These are phyloP conservation scores for Dicaeum eximium DNA, from an alignment of 2,113 vertebrate genomes.

Conservation along the genomic window DNA sequence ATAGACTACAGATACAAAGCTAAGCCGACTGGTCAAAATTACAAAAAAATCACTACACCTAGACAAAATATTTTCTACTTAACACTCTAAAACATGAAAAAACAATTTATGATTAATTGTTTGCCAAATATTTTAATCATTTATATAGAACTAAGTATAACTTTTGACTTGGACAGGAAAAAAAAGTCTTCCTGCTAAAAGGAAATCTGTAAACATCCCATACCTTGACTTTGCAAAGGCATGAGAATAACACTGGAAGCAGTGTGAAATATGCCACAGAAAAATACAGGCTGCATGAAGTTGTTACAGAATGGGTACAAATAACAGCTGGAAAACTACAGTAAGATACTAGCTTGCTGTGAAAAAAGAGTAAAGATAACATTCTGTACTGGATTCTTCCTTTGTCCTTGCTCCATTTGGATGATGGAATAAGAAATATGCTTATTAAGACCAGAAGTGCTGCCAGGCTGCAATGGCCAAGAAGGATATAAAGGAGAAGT, in stretches of 20 bases:
- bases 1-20: background rate
- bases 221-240: background rate
- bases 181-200: background rate
- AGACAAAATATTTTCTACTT: background rate
- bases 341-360: background rate
- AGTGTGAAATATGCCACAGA: background rate
- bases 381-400: background rate
- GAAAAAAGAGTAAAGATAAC: background rate
- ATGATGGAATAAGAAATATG: background rate
- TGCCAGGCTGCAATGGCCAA: background rate
- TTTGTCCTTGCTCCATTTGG: background rate
- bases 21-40: background rate
- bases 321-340: background rate
- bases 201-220: background rate
- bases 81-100: background rate
- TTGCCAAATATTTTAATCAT: background rate
- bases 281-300: background rate
- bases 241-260: background rate
- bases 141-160: background rate
- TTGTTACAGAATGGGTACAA: background rate
- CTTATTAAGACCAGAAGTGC: background rate
- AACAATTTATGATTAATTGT: background rate
- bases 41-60: background rate
- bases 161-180: background rate
- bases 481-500: background rate